Evolutionary conservation across 1,140 invertebrate genomes (phyloP).

Genomic region (Rhysida immarginata): DNA sequence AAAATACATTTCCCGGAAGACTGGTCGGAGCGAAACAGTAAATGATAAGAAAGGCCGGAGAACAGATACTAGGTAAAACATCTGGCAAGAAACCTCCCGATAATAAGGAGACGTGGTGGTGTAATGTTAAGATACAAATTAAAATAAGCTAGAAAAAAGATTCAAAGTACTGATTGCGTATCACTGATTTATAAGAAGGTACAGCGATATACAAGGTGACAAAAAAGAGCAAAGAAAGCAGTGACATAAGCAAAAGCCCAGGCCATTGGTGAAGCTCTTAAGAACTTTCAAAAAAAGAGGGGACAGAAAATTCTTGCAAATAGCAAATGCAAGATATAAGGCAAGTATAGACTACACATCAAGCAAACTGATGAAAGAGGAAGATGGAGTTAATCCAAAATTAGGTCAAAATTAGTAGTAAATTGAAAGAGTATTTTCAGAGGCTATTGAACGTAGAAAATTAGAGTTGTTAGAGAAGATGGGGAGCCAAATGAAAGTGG

Average conservation of each 20-base stretch:
- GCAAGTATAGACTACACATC: not conserved
- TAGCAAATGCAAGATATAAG: not conserved
- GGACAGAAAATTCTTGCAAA: not conserved
- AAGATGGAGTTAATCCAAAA: not conserved
- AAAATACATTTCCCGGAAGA: not conserved
- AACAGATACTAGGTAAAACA: not conserved
- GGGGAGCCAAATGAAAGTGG: not conserved
- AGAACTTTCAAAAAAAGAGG: not conserved
- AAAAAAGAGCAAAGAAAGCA: not conserved
- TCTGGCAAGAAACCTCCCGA: not conserved
- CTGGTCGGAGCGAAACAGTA: not conserved
- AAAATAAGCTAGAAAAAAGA: not conserved
- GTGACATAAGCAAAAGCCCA: not conserved
- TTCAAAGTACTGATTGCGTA: not conserved
- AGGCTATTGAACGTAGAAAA: not conserved
- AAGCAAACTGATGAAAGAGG: not conserved
- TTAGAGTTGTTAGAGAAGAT: not conserved
- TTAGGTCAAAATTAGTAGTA: not conserved
- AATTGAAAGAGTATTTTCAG: not conserved
- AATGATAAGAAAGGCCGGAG: not conserved
- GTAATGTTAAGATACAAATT: not conserved
- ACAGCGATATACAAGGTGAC: not conserved
- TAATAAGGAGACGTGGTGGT: not conserved
- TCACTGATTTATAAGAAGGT: not conserved
- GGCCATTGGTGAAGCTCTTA: too few relatives aligned